Base-by-base conservation (phyloP, 2,797 vertebrate species). In the Phylloscopus collybita region DNA sequence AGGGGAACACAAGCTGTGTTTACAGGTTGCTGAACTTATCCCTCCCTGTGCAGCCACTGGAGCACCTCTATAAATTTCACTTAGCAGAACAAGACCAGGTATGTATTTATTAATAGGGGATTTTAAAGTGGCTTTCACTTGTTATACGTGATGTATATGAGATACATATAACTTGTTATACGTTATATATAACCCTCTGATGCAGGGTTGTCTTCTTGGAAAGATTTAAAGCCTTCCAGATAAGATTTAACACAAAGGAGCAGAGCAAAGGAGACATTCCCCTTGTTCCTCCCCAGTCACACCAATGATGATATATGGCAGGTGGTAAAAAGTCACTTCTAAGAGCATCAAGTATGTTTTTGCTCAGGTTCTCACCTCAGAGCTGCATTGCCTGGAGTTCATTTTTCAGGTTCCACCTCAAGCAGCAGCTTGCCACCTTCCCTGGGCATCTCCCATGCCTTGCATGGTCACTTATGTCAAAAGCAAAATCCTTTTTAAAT, bases 391-490 rank as follows among this genome's bases (percentile, higher is more conserved):
- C 82, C 81, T 88, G 51, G 57, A 92, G 95, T 44, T 72, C 93
- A 95, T 95, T 86, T 92, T 57, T 65, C 82, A 91, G 72, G 38
- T 81, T 95, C 71, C 80, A 86, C 65, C 76, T 89, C 67, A 88
- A 93, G 89, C n/a, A 96, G 81, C 59, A 94, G 94, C 95, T 61
- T 96, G 71, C 32, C 83, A 64, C 65, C 21, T 44, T 84, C 66
- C 54, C 42, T 56, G 75, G 57, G 49, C 76, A 90, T 91, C 92
- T 85, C 29, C 34, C 62, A 60, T 42, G 32, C n/a, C 80, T 90
- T 65, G 36, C 40, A 47, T 17, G 49, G 87, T 67, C 80, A 65
- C 65, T 89, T 80, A 25, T 4, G 30, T 49, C 57, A 86, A 92
- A 96, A 95, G 53, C 76, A 89, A 70, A 93, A 45, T 69, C 84